These are phyloP conservation scores for Entelurus aequoreus DNA, from an alignment of 2,113 vertebrate genomes.

Conservation along the genomic window DNA sequence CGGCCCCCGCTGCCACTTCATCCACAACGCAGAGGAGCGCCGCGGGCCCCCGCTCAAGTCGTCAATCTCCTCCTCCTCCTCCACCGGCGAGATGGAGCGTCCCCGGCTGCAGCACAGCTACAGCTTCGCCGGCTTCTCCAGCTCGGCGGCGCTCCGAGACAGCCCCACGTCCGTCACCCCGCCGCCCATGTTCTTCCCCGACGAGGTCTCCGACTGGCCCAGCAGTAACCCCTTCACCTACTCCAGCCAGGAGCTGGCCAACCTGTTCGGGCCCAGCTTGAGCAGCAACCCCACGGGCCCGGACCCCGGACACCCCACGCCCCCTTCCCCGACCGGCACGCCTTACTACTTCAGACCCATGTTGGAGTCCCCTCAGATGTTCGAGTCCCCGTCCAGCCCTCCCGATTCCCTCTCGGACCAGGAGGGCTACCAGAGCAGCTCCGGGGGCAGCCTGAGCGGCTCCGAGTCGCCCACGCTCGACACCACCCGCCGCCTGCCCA, in stretches of 20 bases:
- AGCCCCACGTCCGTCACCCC: conserved; percentile 97
- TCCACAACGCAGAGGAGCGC: conserved; percentile 95
- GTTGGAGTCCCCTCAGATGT: conserved; percentile 90
- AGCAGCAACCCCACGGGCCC: conserved; percentile 75
- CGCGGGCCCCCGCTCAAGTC: conserved; percentile 79
- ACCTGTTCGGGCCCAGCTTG: conserved; percentile 88
- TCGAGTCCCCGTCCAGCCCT: conserved; percentile 89
- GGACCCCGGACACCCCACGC: conserved; percentile 64
- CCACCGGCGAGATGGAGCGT: conserved; percentile 79
- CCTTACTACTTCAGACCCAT: conserved; percentile 87
- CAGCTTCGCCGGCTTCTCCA: conserved; percentile 94
- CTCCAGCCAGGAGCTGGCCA: conserved; percentile 98
- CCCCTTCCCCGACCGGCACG: conserved; percentile 79
- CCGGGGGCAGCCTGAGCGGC: conserved; percentile 90
- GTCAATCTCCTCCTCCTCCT: conserved; percentile 68
- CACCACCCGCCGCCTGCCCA: conserved; percentile 93
- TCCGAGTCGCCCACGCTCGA: conserved; percentile 93
- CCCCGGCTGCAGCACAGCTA: conserved; percentile 98
- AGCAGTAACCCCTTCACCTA: conserved; percentile 97
- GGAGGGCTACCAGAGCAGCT: conserved; percentile 98
- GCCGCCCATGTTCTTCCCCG: conserved; percentile 86
- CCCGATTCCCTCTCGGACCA: conserved; percentile 96
- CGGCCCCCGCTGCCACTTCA: conserved; percentile 97
- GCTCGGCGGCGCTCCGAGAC: conserved; percentile 85
- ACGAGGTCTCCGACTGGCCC: conserved; percentile 87